Base-by-base conservation (phyloP, 2,888 invertebrate genomes). In the Anthoptus insignis region DNA sequence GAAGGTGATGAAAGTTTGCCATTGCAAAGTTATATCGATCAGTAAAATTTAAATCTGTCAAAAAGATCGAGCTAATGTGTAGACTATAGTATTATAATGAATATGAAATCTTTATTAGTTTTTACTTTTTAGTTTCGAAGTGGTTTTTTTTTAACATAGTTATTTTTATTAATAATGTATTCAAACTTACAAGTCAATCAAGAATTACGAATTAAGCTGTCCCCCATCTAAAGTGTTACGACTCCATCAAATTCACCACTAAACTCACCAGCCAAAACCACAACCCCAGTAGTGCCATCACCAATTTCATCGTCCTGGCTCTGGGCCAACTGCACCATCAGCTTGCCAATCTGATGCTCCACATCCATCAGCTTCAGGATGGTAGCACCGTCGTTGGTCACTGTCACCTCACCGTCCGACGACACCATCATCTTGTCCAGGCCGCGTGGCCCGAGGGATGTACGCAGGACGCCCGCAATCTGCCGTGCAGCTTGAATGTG, bases 231-330 rank as follows among this genome's bases (percentile, higher is more conserved):
- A 7, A 52, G 4, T 7, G 11, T 45, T 14, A 27, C 6, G n/a
- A 49, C 5, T 7, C 50, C 9, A 37, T 14, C 37, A 37, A n/a
- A 19, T 19, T 19, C 21, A n/a, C 74, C 82, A 75, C 82, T n/a
- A n/a, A n/a, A n/a, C n/a, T 74, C 69, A 81, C 95, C 96, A 71
- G 96, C 96, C 66, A 96, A 82, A 0, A 96, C 96, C 16, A 99
- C 99, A 74, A 99, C 99, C 11, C 99, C 99, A 8, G 99, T 99
- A 0, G 99, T 99, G 53, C 99, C 99, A 93, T 99, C 99, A 39
- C 99, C 99, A 79, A 99, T 99, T 94, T 99, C 99, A 93, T 99
- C 99, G 86, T 99, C 99, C 88, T 99, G 99, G 64, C 99, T 99
- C 88, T 99, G 99, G 24, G 99, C 99, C 66, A 99, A 89, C 85